phyloP scores from a whole-genome alignment of 2,797 vertebrate species.

The Scolopax rusticola region DNA sequence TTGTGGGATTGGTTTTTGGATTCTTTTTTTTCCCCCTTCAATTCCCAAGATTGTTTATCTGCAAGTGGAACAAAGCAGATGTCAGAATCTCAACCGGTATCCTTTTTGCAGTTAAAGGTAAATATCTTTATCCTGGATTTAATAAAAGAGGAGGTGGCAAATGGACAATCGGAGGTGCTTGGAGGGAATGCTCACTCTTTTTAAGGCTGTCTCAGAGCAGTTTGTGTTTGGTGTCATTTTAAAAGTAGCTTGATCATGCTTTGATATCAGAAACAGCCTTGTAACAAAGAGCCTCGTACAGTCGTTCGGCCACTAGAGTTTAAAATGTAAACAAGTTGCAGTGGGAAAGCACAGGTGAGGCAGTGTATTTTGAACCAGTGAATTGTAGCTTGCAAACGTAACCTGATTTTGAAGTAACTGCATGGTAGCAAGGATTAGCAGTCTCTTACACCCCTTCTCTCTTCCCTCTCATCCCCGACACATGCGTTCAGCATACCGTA shows the following conservation, averaged over 20 bases:
- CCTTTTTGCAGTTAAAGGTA: conserved; percentile 51
- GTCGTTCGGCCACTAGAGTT: conserved; percentile 54
- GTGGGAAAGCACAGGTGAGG: conserved; percentile 81
- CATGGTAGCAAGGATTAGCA: conserved; percentile 87
- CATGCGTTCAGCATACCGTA: conserved; percentile 78
- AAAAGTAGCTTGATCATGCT: conserved; percentile 54
- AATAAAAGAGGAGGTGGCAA: conserved; percentile 13
- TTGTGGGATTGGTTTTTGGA: neutral
- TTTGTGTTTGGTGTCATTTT: conserved; percentile 69
- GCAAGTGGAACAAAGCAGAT: conserved; percentile 8
- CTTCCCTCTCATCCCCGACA: conserved; percentile 79
- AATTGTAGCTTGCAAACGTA: conserved; percentile 69
- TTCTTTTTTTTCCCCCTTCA: neutral
- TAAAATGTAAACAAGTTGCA: conserved; percentile 74
- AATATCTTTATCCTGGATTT: conserved; percentile 45
- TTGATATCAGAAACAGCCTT: conserved; percentile 80
- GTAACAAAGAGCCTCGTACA: conserved; percentile 67
- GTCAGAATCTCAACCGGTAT: neutral
- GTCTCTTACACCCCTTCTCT: conserved; percentile 73
- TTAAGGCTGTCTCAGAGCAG: conserved; percentile 63
- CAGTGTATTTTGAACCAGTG: conserved; percentile 64
- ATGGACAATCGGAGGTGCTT: conserved; percentile 31
- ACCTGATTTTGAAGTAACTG: conserved; percentile 77
- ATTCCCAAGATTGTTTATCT: neutral
- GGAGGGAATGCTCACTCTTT: conserved; percentile 1